A percentile compares a stretch with the other conserved stretches of the same genome.
Evolutionary conservation across 2,797 vertebrate genomes (phyloP).

Genomic region (Enteromius anoplus): DNA sequence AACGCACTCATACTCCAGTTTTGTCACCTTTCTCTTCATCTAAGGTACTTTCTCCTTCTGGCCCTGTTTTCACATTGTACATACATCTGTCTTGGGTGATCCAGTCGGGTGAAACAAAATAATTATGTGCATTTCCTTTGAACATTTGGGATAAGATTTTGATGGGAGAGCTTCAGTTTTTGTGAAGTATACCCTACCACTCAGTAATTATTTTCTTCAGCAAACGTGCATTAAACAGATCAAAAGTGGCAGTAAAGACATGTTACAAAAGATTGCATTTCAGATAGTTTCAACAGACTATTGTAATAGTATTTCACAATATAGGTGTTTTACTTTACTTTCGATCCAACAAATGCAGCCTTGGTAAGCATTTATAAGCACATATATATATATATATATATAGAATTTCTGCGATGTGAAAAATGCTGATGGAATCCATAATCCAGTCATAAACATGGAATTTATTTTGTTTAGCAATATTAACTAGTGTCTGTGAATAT

Average conservation of each 20-base stretch:
- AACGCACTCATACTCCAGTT: neutral
- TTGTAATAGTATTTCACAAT: neutral
- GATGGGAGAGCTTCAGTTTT: neutral
- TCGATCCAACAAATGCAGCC: neutral
- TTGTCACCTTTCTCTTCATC: conserved; percentile 21
- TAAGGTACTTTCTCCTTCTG: conserved; percentile 11
- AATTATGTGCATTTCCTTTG: neutral
- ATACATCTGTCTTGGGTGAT: neutral
- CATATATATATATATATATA: no score
- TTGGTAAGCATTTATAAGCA: neutral
- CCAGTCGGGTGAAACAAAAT: neutral
- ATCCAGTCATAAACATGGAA: no score
- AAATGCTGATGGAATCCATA: no score
- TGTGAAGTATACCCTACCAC: neutral
- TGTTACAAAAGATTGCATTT: neutral
- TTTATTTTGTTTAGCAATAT: no score
- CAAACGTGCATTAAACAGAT: neutral
- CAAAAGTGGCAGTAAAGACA: neutral
- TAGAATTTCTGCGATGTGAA: no score
- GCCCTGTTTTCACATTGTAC: neutral
- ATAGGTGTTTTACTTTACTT: neutral
- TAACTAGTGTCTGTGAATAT: no score
- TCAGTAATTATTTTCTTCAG: neutral
- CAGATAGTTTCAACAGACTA: neutral
- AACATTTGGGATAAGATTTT: neutral